phyloP scores from a whole-genome alignment of 2,888 invertebrate genomes.

The Steinernema carpocapsae region DNA sequence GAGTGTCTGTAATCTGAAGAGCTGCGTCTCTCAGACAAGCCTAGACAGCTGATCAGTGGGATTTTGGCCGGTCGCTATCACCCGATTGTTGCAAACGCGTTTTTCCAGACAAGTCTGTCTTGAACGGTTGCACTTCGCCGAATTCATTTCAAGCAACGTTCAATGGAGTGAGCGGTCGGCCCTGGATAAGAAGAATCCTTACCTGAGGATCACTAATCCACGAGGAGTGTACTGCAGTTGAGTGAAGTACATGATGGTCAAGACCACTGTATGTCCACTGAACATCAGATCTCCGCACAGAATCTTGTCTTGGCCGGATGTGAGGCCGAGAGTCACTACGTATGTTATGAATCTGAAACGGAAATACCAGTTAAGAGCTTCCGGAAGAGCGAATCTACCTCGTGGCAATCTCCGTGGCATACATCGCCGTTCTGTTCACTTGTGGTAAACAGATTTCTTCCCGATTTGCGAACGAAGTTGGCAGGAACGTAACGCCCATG shows the following conservation, averaged over 20 bases:
- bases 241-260: slow-evolving; percentile 67
- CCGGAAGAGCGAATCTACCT: slow-evolving; percentile 36
- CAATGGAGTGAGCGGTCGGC: no score
- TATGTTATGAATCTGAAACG: slow-evolving; percentile 63
- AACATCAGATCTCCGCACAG: slow-evolving; percentile 69
- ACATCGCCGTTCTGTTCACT: slow-evolving; percentile 65
- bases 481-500: slow-evolving; percentile 64
- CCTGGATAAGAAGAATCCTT: not conserved
- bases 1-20: not conserved
- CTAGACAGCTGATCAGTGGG: no score
- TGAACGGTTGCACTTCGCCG: no score
- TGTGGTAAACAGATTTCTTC: slow-evolving; percentile 67
- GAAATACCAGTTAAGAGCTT: no score
- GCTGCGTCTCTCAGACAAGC: no score
- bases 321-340: slow-evolving; percentile 67
- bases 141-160: no score
- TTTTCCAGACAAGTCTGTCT: no score
- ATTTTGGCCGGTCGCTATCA: not conserved
- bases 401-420: slow-evolving; percentile 63
- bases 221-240: slow-evolving; percentile 66
- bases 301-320: slow-evolving; percentile 67
- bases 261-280: slow-evolving; percentile 63
- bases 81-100: not conserved
- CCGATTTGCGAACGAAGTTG: slow-evolving; percentile 66
- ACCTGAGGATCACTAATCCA: slow-evolving; percentile 58